Conservation (phyloP, 2,113 vertebrate genomes). For the Brachyistius frenatus region DNA sequence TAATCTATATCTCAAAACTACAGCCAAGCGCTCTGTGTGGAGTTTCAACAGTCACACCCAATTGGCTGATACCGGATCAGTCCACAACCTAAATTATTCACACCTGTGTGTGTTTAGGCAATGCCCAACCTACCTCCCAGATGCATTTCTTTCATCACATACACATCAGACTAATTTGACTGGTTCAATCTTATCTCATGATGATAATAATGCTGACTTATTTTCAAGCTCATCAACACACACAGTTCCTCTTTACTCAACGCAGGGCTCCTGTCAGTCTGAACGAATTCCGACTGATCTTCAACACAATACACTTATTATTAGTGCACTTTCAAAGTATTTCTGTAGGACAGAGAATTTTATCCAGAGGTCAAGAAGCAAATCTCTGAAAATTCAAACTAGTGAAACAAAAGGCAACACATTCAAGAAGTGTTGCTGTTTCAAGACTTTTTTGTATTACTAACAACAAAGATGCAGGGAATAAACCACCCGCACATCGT, state of each 20-base stretch:
- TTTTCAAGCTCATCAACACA: background rate
- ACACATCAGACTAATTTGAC: constrained; percentile 50
- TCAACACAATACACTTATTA: background rate
- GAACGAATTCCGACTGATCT: background rate
- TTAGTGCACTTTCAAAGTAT: background rate
- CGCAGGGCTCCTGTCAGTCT: background rate
- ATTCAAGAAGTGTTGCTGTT: too few species aligned
- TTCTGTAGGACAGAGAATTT: background rate
- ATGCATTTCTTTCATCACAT: constrained; percentile 4
- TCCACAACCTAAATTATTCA: constrained; percentile 74
- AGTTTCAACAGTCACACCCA: constrained; percentile 17
- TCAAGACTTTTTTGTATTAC: too few species aligned
- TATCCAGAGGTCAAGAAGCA: background rate
- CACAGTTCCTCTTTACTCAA: background rate
- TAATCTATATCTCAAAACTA: background rate
- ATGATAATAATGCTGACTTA: background rate
- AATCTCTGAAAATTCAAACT: background rate
- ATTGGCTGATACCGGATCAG: constrained; percentile 16
- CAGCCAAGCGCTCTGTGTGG: background rate
- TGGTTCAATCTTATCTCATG: constrained; percentile 27
- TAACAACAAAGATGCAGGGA: too few species aligned
- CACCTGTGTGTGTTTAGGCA: constrained; percentile 16
- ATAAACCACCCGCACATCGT: too few species aligned
- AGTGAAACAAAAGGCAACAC: too few species aligned
- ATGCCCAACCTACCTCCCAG: constrained; percentile 9